Conservation (phyloP, 1,140 invertebrate genomes). For the Apocrypta bakeri region DNA sequence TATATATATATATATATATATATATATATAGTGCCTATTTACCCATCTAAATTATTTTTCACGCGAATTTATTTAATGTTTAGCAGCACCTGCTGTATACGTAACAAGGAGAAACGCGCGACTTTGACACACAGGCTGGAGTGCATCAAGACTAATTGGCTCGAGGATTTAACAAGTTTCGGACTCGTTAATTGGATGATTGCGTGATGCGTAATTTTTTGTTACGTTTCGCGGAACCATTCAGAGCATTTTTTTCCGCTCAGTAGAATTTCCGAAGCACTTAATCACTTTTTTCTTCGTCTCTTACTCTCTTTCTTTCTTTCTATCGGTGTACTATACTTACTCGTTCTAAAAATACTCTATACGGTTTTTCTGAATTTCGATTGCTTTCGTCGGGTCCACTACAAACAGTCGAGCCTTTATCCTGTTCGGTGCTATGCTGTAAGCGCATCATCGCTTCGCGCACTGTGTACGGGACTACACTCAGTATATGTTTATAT, state of each 20-base stretch:
- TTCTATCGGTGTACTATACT: slow-evolving; percentile 8
- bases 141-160: slow-evolving; percentile 36
- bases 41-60: not conserved
- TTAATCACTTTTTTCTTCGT: slow-evolving; percentile 28
- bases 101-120: no score
- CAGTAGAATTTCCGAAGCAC: slow-evolving; percentile 16
- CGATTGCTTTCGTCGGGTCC: slow-evolving; percentile 35
- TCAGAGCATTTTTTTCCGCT: not conserved
- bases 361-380: slow-evolving; percentile 9
- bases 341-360: slow-evolving; percentile 28
- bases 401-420: not conserved
- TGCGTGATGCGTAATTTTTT: slow-evolving; percentile 8
- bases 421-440: not conserved
- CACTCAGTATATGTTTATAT: slow-evolving; percentile 33
- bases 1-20: no score
- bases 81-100: not conserved
- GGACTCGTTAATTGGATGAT: slow-evolving; percentile 46
- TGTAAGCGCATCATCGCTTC: not conserved
- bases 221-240: slow-evolving; percentile 6
- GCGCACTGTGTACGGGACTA: not conserved
- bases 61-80: not conserved
- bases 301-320: not conserved
- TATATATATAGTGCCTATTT: no score
- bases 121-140: not conserved
- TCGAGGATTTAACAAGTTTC: slow-evolving; percentile 41